Evolutionary conservation across 1,140 invertebrate genomes (phyloP).

Genomic region (Drosophila elegans): DNA sequence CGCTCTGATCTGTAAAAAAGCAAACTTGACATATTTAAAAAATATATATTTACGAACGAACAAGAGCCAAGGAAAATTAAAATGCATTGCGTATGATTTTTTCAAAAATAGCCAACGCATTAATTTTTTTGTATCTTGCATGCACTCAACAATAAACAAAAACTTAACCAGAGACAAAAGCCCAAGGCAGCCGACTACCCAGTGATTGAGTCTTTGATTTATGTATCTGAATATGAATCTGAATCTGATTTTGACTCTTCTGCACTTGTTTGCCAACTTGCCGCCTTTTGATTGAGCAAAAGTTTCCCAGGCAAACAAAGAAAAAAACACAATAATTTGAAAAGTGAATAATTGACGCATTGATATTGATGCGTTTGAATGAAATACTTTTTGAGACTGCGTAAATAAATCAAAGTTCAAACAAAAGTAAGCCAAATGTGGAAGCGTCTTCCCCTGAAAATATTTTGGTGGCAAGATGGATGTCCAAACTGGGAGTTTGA

Average conservation of each 20-base stretch:
- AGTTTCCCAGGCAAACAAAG: slow-evolving; percentile 16
- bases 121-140: slow-evolving; percentile 60
- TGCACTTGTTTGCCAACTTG: slow-evolving; percentile 1
- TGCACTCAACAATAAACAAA: slow-evolving; percentile 36
- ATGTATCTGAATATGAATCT: slow-evolving; percentile 18
- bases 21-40: slow-evolving; percentile 81
- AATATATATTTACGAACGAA: slow-evolving; percentile 47
- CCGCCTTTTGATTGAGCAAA: slow-evolving; percentile 12
- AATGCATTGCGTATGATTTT: slow-evolving; percentile 76
- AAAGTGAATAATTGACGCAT: slow-evolving; percentile 48
- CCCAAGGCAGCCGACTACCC: slow-evolving; percentile 24
- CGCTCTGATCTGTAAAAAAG: slow-evolving; percentile 51
- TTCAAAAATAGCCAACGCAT: slow-evolving; percentile 73
- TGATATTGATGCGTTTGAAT: slow-evolving; percentile 53
- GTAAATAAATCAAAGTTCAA: slow-evolving; percentile 76
- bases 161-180: slow-evolving; percentile 22
- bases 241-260: slow-evolving; percentile 2
- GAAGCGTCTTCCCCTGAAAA: slow-evolving; percentile 3
- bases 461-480: slow-evolving; percentile 18
- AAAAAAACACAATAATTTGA: slow-evolving; percentile 5
- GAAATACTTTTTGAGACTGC: slow-evolving; percentile 65
- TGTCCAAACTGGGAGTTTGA: slow-evolving; percentile 40
- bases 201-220: slow-evolving; percentile 38
- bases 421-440: slow-evolving; percentile 67
- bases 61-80: slow-evolving; percentile 39